These are phyloP conservation scores for Sebastes diaconus DNA, from an alignment of 2,797 vertebrate species.

Conservation along the genomic window DNA sequence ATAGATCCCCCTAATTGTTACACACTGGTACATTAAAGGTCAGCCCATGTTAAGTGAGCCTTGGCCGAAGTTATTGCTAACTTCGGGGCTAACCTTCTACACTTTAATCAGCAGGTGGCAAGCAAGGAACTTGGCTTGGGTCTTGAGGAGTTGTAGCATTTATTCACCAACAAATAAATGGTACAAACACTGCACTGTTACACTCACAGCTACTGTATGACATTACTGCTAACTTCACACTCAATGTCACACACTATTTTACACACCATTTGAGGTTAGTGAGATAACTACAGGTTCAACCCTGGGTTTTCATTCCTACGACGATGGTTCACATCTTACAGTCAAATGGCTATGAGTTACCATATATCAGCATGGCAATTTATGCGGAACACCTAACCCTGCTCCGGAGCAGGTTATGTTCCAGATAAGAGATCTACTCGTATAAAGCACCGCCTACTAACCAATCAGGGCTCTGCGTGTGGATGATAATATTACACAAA, in stretches of 20 bases:
- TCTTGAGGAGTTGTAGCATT: neutral
- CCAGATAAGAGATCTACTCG: no score
- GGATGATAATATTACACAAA: no score
- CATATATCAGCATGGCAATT: neutral
- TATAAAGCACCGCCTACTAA: no score
- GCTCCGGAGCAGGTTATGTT: neutral
- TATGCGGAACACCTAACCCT: no score
- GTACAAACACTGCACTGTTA: neutral
- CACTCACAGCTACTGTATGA: neutral
- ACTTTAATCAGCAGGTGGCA: neutral
- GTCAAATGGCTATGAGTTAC: no score
- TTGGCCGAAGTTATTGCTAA: neutral
- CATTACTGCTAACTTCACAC: neutral
- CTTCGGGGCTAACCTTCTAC: neutral
- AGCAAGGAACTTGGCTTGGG: neutral
- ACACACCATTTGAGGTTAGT: no score
- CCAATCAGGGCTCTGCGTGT: no score
- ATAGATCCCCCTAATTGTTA: no score
- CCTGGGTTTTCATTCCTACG: rapidly evolving
- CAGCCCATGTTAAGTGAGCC: neutral
- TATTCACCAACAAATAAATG: neutral
- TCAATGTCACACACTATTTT: neutral
- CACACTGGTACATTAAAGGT: neutral
- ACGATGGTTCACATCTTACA: no score
- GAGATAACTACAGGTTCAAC: no score